Conservation (phyloP, 2,888 invertebrate genomes). For the Monopis laevigella region DNA sequence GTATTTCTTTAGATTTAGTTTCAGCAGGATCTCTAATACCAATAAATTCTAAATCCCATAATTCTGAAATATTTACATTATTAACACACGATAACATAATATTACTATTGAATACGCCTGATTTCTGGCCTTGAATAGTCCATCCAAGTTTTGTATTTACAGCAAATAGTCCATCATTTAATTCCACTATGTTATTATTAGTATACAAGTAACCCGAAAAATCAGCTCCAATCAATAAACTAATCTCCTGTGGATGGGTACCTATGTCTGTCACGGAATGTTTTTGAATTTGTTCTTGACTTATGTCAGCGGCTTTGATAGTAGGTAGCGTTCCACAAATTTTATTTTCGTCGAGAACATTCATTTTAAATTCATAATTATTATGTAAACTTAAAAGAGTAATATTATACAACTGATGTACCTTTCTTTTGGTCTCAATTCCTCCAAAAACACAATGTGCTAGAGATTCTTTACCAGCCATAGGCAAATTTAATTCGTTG, state of each 20-base stretch:
- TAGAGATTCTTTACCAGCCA: not conserved
- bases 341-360: not conserved
- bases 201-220: not conserved
- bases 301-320: not conserved
- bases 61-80: not conserved
- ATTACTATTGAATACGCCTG: not conserved
- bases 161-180: not conserved
- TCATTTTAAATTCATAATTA: not conserved
- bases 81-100: not conserved
- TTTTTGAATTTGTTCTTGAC: not conserved
- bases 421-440: not conserved
- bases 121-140: slow-evolving; percentile 5
- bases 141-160: slow-evolving; percentile 7
- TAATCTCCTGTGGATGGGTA: not conserved
- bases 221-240: slow-evolving; percentile 1
- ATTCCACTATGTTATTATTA: not conserved
- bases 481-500: not conserved
- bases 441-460: not conserved
- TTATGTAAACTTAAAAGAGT: not conserved
- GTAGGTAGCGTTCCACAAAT: not conserved
- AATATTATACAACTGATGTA: not conserved
- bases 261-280: not conserved
- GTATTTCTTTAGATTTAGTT: not conserved
- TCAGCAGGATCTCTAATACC: not conserved
- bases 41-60: slow-evolving; percentile 1